Conservation (phyloP, 2,113 vertebrate species). For the Channa argus region DNA sequence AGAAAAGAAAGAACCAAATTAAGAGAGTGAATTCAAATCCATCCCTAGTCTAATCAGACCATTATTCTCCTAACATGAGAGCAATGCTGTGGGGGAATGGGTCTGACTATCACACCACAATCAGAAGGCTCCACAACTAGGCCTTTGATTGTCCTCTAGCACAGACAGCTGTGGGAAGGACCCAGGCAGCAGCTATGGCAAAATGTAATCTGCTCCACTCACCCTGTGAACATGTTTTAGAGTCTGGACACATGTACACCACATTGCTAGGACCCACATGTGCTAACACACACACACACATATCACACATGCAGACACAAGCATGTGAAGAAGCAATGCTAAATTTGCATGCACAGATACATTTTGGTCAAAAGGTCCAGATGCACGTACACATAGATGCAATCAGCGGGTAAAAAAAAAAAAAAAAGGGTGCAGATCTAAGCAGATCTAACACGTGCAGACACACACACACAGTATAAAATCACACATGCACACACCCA, state of each 20-base stretch:
- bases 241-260: constrained; percentile 45
- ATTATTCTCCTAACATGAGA: constrained; percentile 55
- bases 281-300: no score
- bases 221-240: constrained; percentile 32
- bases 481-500: constrained; percentile 30
- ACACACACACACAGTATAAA: neutral
- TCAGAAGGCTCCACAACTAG: constrained; percentile 49
- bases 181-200: constrained; percentile 37
- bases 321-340: neutral
- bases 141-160: constrained; percentile 63
- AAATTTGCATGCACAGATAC: constrained; percentile 9
- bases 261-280: neutral
- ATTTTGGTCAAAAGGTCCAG: neutral
- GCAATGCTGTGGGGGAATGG: constrained; percentile 50
- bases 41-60: constrained; percentile 59
- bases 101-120: constrained; percentile 53
- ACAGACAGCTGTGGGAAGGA: constrained; percentile 65
- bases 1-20: constrained; percentile 46
- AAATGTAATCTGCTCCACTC: constrained; percentile 67
- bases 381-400: constrained; percentile 1
- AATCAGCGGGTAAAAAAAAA: neutral
- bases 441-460: neutral
- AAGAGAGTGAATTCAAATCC: constrained; percentile 35
- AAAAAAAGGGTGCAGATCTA: neutral
- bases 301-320: no score